A percentile compares a stretch with the other conserved stretches of the same genome.
These are phyloP conservation scores for Pseudoatta argentina DNA, from an alignment of 1,140 invertebrate genomes.

Conservation along the genomic window DNA sequence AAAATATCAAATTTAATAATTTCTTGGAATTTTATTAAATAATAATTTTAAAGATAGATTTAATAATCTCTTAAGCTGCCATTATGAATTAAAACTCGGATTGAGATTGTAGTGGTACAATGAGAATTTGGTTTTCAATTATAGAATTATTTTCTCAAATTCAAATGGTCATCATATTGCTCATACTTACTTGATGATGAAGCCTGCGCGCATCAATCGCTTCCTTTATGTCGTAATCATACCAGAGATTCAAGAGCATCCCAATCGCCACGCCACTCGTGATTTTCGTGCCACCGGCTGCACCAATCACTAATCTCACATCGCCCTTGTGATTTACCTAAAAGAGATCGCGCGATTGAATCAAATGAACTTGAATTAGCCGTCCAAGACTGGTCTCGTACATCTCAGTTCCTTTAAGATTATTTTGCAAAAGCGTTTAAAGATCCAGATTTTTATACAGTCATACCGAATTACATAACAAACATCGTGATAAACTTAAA, in stretches of 20 bases:
- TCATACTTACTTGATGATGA: constrained; percentile 82
- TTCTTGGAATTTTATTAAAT: not conserved
- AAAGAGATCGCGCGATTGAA: constrained; percentile 23
- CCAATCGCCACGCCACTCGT: constrained; percentile 93
- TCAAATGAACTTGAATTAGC: constrained; percentile 3
- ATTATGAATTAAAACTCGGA: not conserved
- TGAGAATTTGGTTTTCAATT: not conserved
- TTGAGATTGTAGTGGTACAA: not conserved
- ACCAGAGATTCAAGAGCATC: constrained; percentile 83
- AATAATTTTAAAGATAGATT: not conserved
- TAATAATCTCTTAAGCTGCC: not conserved
- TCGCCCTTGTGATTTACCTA: constrained; percentile 88
- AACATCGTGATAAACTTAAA: constrained; percentile 87
- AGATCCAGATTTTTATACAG: no score
- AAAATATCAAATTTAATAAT: not conserved
- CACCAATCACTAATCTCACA: constrained; percentile 92
- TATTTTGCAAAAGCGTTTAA: no score
- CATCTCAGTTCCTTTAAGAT: no score
- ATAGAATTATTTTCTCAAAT: not conserved
- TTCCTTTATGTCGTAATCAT: constrained; percentile 79
- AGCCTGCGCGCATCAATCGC: constrained; percentile 80
- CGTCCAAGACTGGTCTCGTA: not conserved
- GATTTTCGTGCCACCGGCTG: constrained; percentile 96
- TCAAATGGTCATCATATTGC: not conserved
- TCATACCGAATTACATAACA: no score